A percentile compares a stretch with the other conserved stretches of the same genome.
Evolutionary conservation across 2,888 invertebrate genomes (phyloP).

Genomic region (Ischnura elegans): DNA sequence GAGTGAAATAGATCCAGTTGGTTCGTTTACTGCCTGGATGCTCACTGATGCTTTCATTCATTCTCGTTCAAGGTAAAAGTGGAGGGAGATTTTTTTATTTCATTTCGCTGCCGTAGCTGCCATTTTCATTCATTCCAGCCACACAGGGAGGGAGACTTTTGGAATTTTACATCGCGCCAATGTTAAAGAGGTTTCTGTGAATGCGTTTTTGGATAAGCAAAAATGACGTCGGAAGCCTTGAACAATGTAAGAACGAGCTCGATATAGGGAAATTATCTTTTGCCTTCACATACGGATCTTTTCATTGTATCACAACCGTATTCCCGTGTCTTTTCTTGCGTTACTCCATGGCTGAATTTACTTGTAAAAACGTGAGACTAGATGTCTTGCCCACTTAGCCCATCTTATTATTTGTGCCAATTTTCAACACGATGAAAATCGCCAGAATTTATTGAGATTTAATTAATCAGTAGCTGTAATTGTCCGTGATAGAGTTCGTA

Average conservation of each 20-base stretch:
- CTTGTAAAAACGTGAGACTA: too few relatives aligned
- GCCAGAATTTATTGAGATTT: too few relatives aligned
- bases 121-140: neutral
- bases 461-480: too few relatives aligned
- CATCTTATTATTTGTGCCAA: too few relatives aligned
- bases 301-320: neutral
- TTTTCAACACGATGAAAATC: too few relatives aligned
- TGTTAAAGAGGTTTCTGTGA: neutral
- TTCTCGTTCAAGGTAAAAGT: neutral
- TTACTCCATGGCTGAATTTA: too few relatives aligned
- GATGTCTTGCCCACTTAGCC: too few relatives aligned
- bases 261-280: too few relatives aligned
- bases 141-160: neutral
- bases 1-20: neutral
- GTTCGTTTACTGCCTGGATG: neutral
- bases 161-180: neutral
- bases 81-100: neutral
- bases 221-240: neutral
- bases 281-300: too few relatives aligned
- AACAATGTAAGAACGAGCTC: too few relatives aligned
- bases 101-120: neutral
- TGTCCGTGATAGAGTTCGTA: too few relatives aligned
- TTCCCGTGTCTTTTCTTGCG: too few relatives aligned
- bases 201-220: neutral
- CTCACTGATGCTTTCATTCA: neutral